phyloP scores from a whole-genome alignment of 2,888 invertebrate species.

The Cataglyphis altisquamis region DNA sequence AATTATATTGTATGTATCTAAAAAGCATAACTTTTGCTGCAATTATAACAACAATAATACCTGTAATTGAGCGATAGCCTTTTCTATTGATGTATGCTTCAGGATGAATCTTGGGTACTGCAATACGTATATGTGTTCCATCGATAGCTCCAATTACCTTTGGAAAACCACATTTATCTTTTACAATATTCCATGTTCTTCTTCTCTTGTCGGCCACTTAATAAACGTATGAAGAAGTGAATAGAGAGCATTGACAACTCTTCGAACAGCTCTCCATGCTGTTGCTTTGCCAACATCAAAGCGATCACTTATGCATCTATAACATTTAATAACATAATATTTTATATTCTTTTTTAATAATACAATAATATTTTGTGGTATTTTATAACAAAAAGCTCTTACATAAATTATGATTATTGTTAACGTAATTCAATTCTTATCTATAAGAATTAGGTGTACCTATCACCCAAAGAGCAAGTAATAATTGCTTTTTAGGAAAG shows the following conservation, averaged over 20 bases:
- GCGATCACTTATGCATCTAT: constrained; percentile 32
- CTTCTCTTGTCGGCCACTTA: constrained; percentile 25
- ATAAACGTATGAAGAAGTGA: constrained; percentile 4
- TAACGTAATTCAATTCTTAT: too few relatives aligned
- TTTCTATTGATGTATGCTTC: constrained; percentile 56
- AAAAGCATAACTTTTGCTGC: too few relatives aligned
- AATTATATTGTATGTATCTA: too few relatives aligned
- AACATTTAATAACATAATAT: too few relatives aligned
- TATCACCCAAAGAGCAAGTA: too few relatives aligned
- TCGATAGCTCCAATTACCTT: background rate
- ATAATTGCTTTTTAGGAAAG: too few relatives aligned
- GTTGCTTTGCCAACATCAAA: constrained; percentile 31
- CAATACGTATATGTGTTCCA: constrained; percentile 1
- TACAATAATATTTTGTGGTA: background rate
- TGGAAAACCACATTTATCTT: constrained; percentile 30
- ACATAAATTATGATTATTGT: too few relatives aligned
- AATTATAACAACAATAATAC: background rate
- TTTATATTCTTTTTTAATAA: background rate
- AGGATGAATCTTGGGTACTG: constrained; percentile 23
- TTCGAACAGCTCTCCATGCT: constrained; percentile 36
- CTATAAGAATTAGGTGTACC: too few relatives aligned
- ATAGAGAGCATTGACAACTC: constrained; percentile 34
- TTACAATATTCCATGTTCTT: constrained; percentile 18
- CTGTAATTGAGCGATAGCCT: constrained; percentile 50
- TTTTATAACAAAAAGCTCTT: too few relatives aligned